phyloP scores from a whole-genome alignment of 2,888 invertebrate species.

The Xestia ashworthii region DNA sequence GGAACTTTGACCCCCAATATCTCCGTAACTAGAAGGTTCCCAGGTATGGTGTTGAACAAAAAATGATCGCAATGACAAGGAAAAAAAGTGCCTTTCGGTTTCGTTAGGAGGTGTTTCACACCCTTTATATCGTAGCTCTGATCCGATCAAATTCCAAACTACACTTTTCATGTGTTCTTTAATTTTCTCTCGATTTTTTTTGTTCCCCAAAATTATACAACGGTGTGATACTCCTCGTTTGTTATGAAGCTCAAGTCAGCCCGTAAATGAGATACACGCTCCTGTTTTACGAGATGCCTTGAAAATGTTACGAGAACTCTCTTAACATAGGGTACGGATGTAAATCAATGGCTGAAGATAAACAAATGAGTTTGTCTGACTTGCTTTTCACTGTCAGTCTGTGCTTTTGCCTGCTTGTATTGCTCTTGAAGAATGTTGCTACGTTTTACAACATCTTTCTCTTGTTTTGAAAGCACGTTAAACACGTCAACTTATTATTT shows the following conservation, averaged over 20 bases:
- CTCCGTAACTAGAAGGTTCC: no score
- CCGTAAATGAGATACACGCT: conserved; percentile 78
- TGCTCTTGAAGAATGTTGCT: conserved; percentile 1
- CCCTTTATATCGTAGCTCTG: background rate
- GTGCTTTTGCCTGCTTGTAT: background rate
- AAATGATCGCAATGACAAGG: no score
- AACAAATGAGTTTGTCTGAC: conserved; percentile 24
- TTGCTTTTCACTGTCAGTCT: conserved; percentile 24
- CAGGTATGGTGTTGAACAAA: no score
- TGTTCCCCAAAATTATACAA: background rate
- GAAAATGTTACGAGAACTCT: conserved; percentile 75
- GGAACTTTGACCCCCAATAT: no score
- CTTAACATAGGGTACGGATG: conserved; percentile 48
- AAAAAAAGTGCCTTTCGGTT: no score
- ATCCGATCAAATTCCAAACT: no score
- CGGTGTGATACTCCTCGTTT: conserved; percentile 68
- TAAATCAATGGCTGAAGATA: conserved; percentile 60
- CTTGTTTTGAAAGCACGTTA: background rate
- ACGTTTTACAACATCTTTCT: background rate
- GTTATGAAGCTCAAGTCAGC: conserved; percentile 74
- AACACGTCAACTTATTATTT: background rate
- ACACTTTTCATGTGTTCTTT: background rate
- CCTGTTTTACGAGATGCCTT: conserved; percentile 76
- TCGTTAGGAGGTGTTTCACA: no score
- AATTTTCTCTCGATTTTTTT: background rate